Conservation (phyloP, 2,797 vertebrate genomes). For the Hypotaenidia okinawae region DNA sequence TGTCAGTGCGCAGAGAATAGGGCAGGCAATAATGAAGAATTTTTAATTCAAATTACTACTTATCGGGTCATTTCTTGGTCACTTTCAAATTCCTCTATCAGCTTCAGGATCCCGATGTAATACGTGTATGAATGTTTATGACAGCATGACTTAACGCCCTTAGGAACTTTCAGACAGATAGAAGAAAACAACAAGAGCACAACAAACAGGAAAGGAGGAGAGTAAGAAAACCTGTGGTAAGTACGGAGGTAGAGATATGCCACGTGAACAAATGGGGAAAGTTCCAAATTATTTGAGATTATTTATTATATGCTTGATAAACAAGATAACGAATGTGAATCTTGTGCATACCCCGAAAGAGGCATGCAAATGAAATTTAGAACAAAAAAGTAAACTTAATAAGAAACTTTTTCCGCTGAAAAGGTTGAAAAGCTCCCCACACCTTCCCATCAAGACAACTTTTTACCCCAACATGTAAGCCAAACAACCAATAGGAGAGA, state of each 20-base stretch:
- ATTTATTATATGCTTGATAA: conserved; percentile 23
- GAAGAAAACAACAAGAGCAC: neutral
- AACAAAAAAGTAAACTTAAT: neutral
- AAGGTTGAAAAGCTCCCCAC: neutral
- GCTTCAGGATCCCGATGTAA: neutral
- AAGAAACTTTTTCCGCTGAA: neutral
- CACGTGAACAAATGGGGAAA: neutral
- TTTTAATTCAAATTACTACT: neutral
- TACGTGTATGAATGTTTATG: neutral
- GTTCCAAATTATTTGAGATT: neutral
- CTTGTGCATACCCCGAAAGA: neutral
- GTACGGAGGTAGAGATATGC: neutral
- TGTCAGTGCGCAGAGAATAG: neutral
- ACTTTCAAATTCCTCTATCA: neutral
- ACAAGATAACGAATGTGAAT: conserved; percentile 13
- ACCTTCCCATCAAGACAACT: neutral
- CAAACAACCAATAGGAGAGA: neutral
- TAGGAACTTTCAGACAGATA: neutral
- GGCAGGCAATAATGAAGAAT: neutral
- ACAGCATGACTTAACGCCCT: neutral
- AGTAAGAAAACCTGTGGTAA: neutral
- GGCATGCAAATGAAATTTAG: neutral
- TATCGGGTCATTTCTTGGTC: neutral
- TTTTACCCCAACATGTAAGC: neutral
- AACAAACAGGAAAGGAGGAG: neutral